Base-by-base conservation (phyloP, 1,140 invertebrate species). In the Metopolophium dirhodum region DNA sequence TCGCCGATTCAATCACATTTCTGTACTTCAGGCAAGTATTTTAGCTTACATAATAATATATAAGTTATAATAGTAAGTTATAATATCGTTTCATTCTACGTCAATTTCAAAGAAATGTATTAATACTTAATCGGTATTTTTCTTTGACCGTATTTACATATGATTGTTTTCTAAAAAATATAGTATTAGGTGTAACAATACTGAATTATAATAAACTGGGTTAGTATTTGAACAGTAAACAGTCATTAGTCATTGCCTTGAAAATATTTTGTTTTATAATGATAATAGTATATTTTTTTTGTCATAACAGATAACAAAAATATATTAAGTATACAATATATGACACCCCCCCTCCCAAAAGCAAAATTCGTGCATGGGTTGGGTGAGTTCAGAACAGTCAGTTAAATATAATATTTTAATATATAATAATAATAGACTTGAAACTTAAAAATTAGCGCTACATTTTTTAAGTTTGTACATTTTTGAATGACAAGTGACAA, bases 1-100 rank as follows among this genome's bases (percentile, higher is more conserved):
- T 97, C 95, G 97, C 98, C 14, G 96, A 96, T 94, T 98, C 97
- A 51, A 96, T 98, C 88, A 95, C 95, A 90, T 97, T 96, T 95
- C 95, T 98, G 83, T 98, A 97, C 94, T 95, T 98, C 94, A 98
- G 97, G 97, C 98, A 95, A 96, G 95, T 94, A 90, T 30, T 90
- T 68, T 68, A 14, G 41, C 41, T 2, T 41, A 41, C 41, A 41
- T 41, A 41, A 41, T 41, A 41, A 68, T 45, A 90, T 35, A 37
- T 77, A n/a, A 77, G 4, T 77, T n/a, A n/a, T 77, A 77, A n/a
- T 77, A n/a, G 14, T 18, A 54, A 23, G 20, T 54, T n/a, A n/a
- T n/a, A 18, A 0, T 77, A 77, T 35, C n/a, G 14, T 18, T 35
- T 77, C n/a, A 77, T 35, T 77, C n/a, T 18, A 68, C 14, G 61